phyloP scores from a whole-genome alignment of 2,888 invertebrate genomes.

The Cylloceria caligata region DNA sequence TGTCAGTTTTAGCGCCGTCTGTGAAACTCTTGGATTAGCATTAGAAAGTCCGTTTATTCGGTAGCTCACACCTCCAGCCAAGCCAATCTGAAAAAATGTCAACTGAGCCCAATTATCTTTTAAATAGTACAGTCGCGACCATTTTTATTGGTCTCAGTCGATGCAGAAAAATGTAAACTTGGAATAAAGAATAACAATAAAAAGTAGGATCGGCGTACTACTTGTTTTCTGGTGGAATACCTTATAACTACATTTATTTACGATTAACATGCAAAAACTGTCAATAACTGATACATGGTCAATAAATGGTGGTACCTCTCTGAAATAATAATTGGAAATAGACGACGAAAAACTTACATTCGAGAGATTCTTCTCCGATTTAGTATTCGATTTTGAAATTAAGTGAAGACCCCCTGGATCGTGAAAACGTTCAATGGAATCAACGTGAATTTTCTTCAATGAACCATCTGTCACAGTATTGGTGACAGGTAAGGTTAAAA shows the following conservation, averaged over 20 bases:
- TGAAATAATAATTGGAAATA: slow-evolving; percentile 23
- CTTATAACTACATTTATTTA: neutral
- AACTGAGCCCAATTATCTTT: too few species aligned
- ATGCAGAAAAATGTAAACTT: too few species aligned
- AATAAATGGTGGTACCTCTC: neutral
- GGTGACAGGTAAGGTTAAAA: slow-evolving; percentile 74
- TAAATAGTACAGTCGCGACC: too few species aligned
- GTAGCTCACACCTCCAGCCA: too few species aligned
- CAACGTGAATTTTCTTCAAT: slow-evolving; percentile 24
- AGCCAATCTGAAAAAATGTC: too few species aligned
- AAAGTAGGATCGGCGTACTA: neutral
- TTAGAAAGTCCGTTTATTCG: too few species aligned
- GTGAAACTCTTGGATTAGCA: too few species aligned
- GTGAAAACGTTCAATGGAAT: slow-evolving; percentile 21
- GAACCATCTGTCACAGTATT: slow-evolving; percentile 65
- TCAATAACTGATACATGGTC: neutral
- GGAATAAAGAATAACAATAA: neutral
- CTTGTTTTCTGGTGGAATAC: too few species aligned
- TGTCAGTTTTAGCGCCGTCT: too few species aligned
- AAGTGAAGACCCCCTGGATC: neutral
- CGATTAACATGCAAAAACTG: neutral
- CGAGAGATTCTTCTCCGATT: slow-evolving; percentile 5
- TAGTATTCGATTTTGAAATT: neutral
- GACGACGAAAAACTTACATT: slow-evolving; percentile 41
- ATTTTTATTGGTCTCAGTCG: too few species aligned